phyloP scores from a whole-genome alignment of 1,140 invertebrate species.

The Lepidurus arcticus region DNA sequence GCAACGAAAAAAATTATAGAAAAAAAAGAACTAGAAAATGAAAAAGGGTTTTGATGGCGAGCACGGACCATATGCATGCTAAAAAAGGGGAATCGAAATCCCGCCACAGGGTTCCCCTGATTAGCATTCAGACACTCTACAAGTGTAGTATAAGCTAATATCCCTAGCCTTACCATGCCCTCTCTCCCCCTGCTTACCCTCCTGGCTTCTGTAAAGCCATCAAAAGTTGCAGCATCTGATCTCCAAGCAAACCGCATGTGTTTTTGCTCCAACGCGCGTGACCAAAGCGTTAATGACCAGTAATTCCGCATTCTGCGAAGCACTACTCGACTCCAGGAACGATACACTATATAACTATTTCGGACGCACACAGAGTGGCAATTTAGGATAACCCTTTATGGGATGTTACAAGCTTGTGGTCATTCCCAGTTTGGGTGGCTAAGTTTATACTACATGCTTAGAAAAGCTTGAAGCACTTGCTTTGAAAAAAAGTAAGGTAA shows the following conservation, averaged over 20 bases:
- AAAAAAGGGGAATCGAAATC: slow-evolving; percentile 10
- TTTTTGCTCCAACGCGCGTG: slow-evolving; percentile 14
- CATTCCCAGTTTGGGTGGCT: background rate
- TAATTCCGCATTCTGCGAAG: slow-evolving; percentile 16
- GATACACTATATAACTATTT: background rate
- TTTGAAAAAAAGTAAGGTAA: no score
- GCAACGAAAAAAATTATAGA: background rate
- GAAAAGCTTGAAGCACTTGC: background rate
- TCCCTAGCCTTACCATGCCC: background rate
- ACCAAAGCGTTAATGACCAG: slow-evolving; percentile 21
- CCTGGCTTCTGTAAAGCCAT: background rate
- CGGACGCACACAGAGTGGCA: background rate
- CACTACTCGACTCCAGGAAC: background rate
- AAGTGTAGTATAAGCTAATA: slow-evolving; percentile 19
- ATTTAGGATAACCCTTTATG: background rate
- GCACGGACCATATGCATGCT: background rate
- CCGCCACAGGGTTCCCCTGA: background rate
- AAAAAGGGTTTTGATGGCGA: background rate
- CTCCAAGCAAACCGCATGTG: slow-evolving; percentile 2
- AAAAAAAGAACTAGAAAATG: no score
- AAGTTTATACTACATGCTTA: no score
- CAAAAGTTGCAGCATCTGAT: slow-evolving; percentile 19
- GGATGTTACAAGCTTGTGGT: background rate
- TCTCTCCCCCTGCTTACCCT: background rate
- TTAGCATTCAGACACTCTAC: slow-evolving; percentile 19